phyloP scores from a whole-genome alignment of 2,888 invertebrate species.

The Sesia apiformis region DNA sequence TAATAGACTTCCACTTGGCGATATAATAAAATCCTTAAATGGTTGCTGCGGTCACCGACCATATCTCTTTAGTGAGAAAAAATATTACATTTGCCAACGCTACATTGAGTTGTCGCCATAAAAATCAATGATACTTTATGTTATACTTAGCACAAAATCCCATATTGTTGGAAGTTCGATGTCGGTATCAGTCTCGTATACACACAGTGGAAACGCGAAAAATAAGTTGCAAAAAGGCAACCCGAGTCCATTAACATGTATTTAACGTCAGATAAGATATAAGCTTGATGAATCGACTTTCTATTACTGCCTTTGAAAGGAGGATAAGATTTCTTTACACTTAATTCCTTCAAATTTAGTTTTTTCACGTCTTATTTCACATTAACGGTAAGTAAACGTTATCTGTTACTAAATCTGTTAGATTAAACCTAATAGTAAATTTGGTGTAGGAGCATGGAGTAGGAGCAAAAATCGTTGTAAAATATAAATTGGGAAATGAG shows the following conservation, averaged over 20 bases:
- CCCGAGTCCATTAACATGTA: constrained; percentile 37
- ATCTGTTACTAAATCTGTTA: too few species aligned
- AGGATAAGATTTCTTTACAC: constrained; percentile 1
- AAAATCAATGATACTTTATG: constrained; percentile 47
- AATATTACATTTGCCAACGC: constrained; percentile 21
- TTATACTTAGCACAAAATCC: constrained; percentile 52
- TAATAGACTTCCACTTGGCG: background rate
- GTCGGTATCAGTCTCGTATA: constrained; percentile 22
- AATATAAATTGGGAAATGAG: too few species aligned
- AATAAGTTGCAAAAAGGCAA: constrained; percentile 28
- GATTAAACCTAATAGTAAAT: too few species aligned
- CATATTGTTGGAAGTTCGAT: constrained; percentile 37
- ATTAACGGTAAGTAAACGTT: too few species aligned
- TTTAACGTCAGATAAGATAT: constrained; percentile 41
- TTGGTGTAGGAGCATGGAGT: too few species aligned
- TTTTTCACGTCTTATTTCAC: background rate
- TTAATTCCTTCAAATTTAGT: background rate
- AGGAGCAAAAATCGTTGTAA: too few species aligned
- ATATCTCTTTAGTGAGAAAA: constrained; percentile 18
- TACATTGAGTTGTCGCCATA: constrained; percentile 28
- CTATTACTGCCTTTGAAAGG: constrained; percentile 21
- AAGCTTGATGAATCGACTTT: constrained; percentile 44
- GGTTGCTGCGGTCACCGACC: constrained; percentile 11
- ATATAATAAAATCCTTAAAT: constrained; percentile 17
- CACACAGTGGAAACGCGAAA: constrained; percentile 21